A percentile compares a stretch with the other conserved stretches of the same genome.
These are phyloP conservation scores for Centropus unirufus DNA, from an alignment of 2,113 vertebrate species.

Conservation along the genomic window DNA sequence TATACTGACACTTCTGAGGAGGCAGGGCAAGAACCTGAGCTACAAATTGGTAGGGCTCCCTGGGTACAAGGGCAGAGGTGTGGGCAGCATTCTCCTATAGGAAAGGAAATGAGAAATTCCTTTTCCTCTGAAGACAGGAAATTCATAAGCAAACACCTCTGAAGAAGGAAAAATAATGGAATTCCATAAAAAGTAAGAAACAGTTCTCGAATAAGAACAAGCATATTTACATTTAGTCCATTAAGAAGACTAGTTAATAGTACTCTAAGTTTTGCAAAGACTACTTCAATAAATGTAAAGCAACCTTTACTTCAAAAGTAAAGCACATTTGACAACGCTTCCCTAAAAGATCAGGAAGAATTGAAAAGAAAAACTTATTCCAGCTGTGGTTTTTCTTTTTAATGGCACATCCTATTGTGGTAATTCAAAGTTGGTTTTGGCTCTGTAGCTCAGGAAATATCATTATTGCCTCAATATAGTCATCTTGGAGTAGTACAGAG, in stretches of 20 bases:
- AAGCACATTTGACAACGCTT: background rate
- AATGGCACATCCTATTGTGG: background rate
- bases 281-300: background rate
- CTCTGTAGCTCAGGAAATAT: background rate
- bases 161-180: background rate
- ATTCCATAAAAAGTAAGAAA: background rate
- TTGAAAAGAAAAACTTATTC: background rate
- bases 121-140: background rate
- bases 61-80: background rate
- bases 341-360: background rate
- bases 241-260: background rate
- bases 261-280: background rate
- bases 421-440: background rate
- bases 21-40: background rate
- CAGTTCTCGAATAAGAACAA: background rate
- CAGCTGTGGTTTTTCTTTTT: background rate
- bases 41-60: background rate
- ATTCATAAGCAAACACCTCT: background rate
- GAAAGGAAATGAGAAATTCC: background rate
- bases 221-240: background rate
- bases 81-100: rapidly evolving
- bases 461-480: background rate
- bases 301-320: background rate
- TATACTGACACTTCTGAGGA: background rate
- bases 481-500: background rate